phyloP scores from a whole-genome alignment of 2,888 invertebrate genomes.

The Agrilus biguttatus region DNA sequence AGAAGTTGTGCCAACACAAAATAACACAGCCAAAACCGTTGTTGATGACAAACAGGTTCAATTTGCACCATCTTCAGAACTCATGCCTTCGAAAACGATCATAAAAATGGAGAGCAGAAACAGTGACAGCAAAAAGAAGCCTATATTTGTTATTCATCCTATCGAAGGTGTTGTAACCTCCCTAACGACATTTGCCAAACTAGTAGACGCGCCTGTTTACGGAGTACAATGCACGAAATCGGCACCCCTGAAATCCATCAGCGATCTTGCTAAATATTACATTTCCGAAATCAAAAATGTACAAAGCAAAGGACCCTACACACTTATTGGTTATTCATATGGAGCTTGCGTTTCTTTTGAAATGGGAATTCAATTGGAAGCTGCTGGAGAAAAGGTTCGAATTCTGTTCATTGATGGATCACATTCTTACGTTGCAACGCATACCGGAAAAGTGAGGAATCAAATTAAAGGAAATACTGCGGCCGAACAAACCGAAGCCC shows the following conservation, averaged over 20 bases:
- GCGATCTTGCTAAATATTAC: constrained; percentile 58
- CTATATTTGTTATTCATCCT: constrained; percentile 66
- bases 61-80: constrained; percentile 37
- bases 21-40: constrained; percentile 22
- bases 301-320: constrained; percentile 73
- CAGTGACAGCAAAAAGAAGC: constrained; percentile 25
- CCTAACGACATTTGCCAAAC: constrained; percentile 55
- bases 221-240: constrained; percentile 79
- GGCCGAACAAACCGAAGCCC: constrained; percentile 54
- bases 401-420: constrained; percentile 84
- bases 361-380: constrained; percentile 77
- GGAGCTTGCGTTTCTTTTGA: constrained; percentile 91
- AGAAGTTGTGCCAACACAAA: constrained; percentile 12
- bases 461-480: constrained; percentile 37
- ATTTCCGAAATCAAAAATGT: constrained; percentile 56
- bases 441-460: constrained; percentile 51
- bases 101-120: constrained; percentile 50
- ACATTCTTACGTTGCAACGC: constrained; percentile 64
- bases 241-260: constrained; percentile 59
- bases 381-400: constrained; percentile 38
- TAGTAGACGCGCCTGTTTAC: constrained; percentile 62
- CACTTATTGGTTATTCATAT: constrained; percentile 87
- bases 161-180: constrained; percentile 75
- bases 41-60: constrained; percentile 39
- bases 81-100: constrained; percentile 62